These are phyloP conservation scores for Saguinus imperator DNA, from an alignment of 2,113 vertebrate species.

Conservation along the genomic window DNA sequence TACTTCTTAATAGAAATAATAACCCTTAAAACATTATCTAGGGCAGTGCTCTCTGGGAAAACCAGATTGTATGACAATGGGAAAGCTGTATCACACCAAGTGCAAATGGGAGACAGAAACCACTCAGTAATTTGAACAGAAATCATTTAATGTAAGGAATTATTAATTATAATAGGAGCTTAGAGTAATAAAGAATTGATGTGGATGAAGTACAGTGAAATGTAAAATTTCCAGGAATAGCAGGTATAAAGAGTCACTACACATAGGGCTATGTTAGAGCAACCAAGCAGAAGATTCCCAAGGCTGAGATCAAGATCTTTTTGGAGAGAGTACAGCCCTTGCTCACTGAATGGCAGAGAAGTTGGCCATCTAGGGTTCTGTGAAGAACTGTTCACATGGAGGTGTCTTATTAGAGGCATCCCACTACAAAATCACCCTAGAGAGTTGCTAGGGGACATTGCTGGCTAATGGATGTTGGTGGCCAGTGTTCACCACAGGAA, in stretches of 20 bases:
- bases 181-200: background rate
- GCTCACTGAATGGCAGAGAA: background rate
- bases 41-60: background rate
- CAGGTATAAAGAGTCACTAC: background rate
- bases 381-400: background rate
- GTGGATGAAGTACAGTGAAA: background rate
- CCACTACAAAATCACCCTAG: background rate
- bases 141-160: background rate
- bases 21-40: background rate
- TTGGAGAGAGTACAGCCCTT: background rate
- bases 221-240: background rate
- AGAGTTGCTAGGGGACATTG: background rate
- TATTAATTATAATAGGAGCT: background rate
- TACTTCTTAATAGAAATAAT: background rate
- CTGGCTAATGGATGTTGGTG: background rate
- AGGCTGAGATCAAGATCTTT: background rate
- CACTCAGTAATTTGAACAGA: background rate
- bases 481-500: rapidly evolving
- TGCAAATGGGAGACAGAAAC: background rate
- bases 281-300: background rate
- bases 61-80: background rate
- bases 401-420: background rate
- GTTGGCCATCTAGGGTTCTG: background rate
- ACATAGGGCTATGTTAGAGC: background rate
- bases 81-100: background rate